Evolutionary conservation across 2,888 invertebrate genomes (phyloP).

Genomic region (Meloe dianella): DNA sequence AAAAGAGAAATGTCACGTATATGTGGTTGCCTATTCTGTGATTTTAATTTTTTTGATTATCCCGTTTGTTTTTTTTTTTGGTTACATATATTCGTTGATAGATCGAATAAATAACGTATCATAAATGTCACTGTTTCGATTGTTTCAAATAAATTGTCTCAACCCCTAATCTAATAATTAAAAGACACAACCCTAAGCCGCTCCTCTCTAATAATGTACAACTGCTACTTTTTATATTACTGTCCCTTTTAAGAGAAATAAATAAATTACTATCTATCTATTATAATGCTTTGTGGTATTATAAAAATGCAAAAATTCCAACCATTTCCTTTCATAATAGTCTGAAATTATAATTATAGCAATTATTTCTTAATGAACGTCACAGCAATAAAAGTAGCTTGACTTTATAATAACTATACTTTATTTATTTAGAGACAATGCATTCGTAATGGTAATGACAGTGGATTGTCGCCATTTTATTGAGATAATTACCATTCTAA

Average conservation of each 20-base stretch:
- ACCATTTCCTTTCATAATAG: slow-evolving; percentile 15
- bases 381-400: slow-evolving; percentile 2
- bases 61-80: slow-evolving; percentile 12
- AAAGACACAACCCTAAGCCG: slow-evolving; percentile 50
- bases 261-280: too few species aligned
- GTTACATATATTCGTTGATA: slow-evolving; percentile 29
- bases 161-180: slow-evolving; percentile 52
- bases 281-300: too few species aligned
- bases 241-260: slow-evolving; percentile 44
- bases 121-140: slow-evolving; percentile 45
- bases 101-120: slow-evolving; percentile 46
- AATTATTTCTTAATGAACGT: background rate
- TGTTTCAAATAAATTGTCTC: slow-evolving; percentile 47
- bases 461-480: slow-evolving; percentile 14
- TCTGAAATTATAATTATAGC: slow-evolving; percentile 16
- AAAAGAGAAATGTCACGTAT: background rate
- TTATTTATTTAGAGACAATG: background rate
- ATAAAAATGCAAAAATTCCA: slow-evolving; percentile 25
- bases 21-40: slow-evolving; percentile 29
- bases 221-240: background rate
- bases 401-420: slow-evolving; percentile 9
- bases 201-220: slow-evolving; percentile 44
- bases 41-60: too few species aligned
- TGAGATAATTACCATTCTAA: slow-evolving; percentile 6
- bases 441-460: slow-evolving; percentile 13